Evolutionary conservation across 2,113 vertebrate species (phyloP).

Genomic region (Paracanthobrama guichenoti): DNA sequence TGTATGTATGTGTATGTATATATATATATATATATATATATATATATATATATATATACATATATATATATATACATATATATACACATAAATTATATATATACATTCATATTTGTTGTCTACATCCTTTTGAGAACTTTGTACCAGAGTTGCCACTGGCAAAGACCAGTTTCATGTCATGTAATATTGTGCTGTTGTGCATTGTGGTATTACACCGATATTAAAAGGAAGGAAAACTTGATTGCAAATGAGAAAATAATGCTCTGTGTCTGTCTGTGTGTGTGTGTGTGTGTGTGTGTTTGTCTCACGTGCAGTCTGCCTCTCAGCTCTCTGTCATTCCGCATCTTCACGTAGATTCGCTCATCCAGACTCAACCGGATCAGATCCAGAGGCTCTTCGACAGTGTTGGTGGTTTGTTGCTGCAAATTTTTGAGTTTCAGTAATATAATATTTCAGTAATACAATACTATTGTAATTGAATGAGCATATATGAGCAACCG

Average conservation of each 20-base stretch:
- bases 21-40: no score
- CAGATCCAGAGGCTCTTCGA: constrained; percentile 94
- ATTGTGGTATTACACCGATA: neutral
- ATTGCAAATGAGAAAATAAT: no score
- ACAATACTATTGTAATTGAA: no score
- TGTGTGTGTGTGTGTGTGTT: neutral
- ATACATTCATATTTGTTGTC: no score
- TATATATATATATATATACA: no score
- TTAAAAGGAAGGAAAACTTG: neutral
- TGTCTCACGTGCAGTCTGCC: constrained; percentile 89
- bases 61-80: no score
- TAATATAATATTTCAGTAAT: neutral
- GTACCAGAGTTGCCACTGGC: no score
- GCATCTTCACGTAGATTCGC: constrained; percentile 98
- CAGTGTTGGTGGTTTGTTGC: constrained; percentile 94
- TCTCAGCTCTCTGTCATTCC: constrained; percentile 94
- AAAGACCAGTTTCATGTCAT: neutral
- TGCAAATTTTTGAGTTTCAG: constrained; percentile 48
- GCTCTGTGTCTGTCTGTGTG: neutral
- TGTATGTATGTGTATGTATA: no score
- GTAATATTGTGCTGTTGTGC: neutral
- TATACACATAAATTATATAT: no score
- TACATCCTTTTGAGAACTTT: no score
- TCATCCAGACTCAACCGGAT: constrained; percentile 96
- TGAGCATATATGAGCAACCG: neutral